Base-by-base conservation (phyloP, 2,113 vertebrate genomes). In the Pomatorhinus ruficollis region DNA sequence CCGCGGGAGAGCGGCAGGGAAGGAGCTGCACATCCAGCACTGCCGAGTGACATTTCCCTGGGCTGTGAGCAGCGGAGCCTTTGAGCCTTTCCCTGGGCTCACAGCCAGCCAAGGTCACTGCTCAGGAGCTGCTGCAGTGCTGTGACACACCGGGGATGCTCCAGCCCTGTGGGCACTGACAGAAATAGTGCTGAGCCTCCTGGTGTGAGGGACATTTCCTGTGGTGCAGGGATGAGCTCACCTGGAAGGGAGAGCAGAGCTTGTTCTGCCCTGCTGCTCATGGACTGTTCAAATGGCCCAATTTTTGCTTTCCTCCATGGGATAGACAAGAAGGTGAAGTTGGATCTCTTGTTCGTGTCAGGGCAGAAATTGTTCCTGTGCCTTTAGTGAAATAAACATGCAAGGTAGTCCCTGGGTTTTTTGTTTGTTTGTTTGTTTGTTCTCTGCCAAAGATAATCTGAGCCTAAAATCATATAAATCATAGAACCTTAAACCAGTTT, bases 1-100 rank as follows among this genome's bases (percentile, higher is more conserved):
- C 50, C 0, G 3, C 2, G 12, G 77, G 27, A 17, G n/a, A 37
- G 15, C 5, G 5, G n/a, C 3, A 44, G 65, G 5, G 45, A 30
- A 0, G 2, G 65, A 16, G 65, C 61, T 0, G 31, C 12, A 9
- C 31, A 3, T 2, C 19, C 44, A 31, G 50, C 60, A 0, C 49
- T 15, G 78, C 95, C 7, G 61, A 25, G 77, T 0, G 4, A 8
- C 10, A 0, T 14, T 15, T 21, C 4, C 63, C 83, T 20, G 42
- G 15, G 4, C 6, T n/a, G 4, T 15, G 71, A 53, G 83, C 70
- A 12, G 21, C 0, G 49, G 8, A 47, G 64, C 72, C 49, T 61
- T 20, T 14, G 60, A 7, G 75, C 57, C 49, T 37, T 35, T 10
- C 31, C 45, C 77, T 12, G 9, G 5, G 63, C 64, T 77, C 37